Percentiles rank a stretch among this genome's conserved stretches.
phyloP scores from a whole-genome alignment of 2,113 vertebrate species.

The Pagrus major region DNA sequence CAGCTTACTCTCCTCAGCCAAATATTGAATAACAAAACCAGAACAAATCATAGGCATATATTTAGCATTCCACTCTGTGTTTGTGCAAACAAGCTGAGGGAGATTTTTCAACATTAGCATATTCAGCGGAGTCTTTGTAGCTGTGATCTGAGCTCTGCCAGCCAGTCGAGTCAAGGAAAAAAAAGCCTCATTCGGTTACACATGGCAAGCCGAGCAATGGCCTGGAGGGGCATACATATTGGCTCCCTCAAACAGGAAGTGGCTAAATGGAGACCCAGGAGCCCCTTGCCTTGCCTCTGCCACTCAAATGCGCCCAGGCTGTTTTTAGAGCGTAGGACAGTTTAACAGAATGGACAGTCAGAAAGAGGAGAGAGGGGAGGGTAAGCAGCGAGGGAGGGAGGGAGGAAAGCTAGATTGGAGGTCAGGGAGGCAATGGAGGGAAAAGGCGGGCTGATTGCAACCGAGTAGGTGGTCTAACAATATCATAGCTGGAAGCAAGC shows the following conservation, averaged over 20 bases:
- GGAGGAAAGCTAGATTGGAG: conserved; percentile 58
- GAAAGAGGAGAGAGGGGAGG: conserved; percentile 24
- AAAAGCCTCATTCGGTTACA: conserved; percentile 57
- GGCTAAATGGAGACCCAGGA: conserved; percentile 68
- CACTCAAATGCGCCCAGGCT: conserved; percentile 68
- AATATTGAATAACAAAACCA: conserved; percentile 60
- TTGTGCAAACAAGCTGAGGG: conserved; percentile 65
- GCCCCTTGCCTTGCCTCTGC: conserved; percentile 58
- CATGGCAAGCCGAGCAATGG: conserved; percentile 63
- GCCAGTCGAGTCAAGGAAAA: conserved; percentile 34
- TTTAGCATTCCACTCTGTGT: conserved; percentile 61
- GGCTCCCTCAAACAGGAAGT: conserved; percentile 73
- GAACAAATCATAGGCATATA: conserved; percentile 65
- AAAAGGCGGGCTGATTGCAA: conserved; percentile 55
- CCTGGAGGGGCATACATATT: conserved; percentile 68
- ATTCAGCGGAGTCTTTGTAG: conserved; percentile 59
- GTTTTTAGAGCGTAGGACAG: conserved; percentile 58
- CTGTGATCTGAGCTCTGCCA: conserved; percentile 56
- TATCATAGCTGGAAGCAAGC: conserved; percentile 40
- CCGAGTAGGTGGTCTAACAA: conserved; percentile 57
- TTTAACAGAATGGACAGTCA: conserved; percentile 64
- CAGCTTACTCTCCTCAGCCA: conserved; percentile 36
- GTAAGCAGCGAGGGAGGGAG: conserved; percentile 26
- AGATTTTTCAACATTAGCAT: conserved; percentile 58
- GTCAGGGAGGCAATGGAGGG: conserved; percentile 66